Conservation (phyloP, 2,113 vertebrate genomes). For the Lethenteron camtschaticum region DNA sequence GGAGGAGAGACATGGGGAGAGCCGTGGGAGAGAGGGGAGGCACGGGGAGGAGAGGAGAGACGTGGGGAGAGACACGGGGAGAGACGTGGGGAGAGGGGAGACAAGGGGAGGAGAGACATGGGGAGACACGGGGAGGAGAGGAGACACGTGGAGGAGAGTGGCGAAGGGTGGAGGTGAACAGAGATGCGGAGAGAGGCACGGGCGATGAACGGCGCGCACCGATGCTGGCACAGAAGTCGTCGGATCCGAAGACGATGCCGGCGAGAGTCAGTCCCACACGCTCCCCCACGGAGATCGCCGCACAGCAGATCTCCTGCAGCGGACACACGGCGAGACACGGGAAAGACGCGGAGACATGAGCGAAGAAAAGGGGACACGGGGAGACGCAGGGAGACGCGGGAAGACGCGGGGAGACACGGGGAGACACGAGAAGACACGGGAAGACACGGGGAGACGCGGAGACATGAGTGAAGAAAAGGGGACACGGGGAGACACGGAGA, state of each 20-base stretch:
- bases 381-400: not conserved
- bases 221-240: slow-evolving; percentile 98
- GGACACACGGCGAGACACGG: not conserved
- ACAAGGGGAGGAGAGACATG: no score
- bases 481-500: no score
- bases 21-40: no score
- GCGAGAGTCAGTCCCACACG: slow-evolving; percentile 53
- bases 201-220: slow-evolving; percentile 23
- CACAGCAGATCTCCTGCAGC: slow-evolving; percentile 63
- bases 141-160: no score
- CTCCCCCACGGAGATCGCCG: slow-evolving; percentile 30
- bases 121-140: no score
- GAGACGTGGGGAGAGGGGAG: no score
- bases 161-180: no score
- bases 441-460: not conserved
- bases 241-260: slow-evolving; percentile 77
- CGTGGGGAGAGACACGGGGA: no score
- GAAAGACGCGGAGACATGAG: not conserved
- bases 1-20: no score
- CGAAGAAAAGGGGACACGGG: not conserved
- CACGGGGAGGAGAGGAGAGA: no score
- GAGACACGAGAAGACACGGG: not conserved
- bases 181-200: no score
- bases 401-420: not conserved
- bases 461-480: no score